Percentiles rank a stretch among this genome's conserved stretches.
Conservation (phyloP, 2,888 invertebrate genomes). For the Coronaproctus castanopsis region DNA sequence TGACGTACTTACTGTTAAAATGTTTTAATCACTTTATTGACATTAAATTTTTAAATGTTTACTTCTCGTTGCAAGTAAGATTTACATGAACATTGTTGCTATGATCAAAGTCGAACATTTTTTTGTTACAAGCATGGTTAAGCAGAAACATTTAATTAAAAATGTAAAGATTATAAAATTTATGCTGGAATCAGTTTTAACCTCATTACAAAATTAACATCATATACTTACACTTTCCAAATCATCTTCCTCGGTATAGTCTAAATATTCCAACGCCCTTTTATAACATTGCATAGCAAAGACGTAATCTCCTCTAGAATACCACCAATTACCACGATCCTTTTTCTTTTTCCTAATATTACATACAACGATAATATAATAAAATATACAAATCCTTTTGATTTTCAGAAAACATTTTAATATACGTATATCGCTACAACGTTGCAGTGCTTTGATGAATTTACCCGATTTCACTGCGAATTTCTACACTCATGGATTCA, state of each 20-base stretch:
- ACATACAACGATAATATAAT: constrained; percentile 12
- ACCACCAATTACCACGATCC: constrained; percentile 80
- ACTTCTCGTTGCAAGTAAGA: no score
- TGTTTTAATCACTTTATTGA: no score
- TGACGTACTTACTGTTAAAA: no score
- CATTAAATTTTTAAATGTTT: no score
- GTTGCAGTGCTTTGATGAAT: constrained; percentile 13
- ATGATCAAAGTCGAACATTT: no score
- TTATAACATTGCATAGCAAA: constrained; percentile 71
- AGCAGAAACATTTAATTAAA: no score
- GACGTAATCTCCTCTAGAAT: constrained; percentile 55
- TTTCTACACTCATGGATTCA: constrained; percentile 39
- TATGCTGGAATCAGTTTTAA: no score
- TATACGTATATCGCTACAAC: background rate
- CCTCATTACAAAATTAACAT: no score
- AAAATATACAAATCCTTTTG: background rate
- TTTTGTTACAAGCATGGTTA: no score
- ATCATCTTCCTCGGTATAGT: constrained; percentile 23
- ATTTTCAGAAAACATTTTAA: background rate
- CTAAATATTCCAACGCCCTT: constrained; percentile 60
- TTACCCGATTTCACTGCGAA: constrained; percentile 58
- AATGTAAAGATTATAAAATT: no score
- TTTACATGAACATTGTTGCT: no score
- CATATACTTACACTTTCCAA: background rate
- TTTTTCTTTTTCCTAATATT: constrained; percentile 44